These are phyloP conservation scores for Ennomos quercinarius DNA, from an alignment of 2,888 invertebrate species.

Conservation along the genomic window DNA sequence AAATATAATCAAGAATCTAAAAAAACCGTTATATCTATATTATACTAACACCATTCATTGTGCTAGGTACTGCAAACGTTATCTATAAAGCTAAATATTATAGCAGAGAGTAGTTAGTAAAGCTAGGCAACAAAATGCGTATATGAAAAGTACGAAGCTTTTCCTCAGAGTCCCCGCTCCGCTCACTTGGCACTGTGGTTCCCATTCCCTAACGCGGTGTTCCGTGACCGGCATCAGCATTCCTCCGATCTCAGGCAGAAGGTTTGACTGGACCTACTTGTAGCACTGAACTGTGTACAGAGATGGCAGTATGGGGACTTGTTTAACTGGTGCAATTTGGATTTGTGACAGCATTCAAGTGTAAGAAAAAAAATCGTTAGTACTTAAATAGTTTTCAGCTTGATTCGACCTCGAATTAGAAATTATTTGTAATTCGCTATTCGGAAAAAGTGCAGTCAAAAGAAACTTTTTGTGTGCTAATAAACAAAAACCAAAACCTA, in stretches of 20 bases:
- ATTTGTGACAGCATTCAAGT: neutral
- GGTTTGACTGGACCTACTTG: constrained; percentile 64
- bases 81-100: neutral
- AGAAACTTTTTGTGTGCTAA: no score
- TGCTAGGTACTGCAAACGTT: constrained; percentile 2
- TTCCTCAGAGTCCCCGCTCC: constrained; percentile 85
- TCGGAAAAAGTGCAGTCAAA: no score
- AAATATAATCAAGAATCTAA: no score
- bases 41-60: neutral
- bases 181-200: constrained; percentile 86
- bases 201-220: constrained; percentile 86
- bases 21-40: no score
- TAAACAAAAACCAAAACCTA: no score
- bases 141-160: constrained; percentile 43
- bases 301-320: constrained; percentile 8
- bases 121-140: neutral
- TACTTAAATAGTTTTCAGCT: no score
- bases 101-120: constrained; percentile 7
- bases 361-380: no score
- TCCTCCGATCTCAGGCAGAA: constrained; percentile 78
- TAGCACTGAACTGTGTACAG: constrained; percentile 27
- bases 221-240: constrained; percentile 81
- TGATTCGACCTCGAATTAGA: no score
- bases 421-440: no score
- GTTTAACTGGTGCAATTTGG: neutral